Base-by-base conservation (phyloP, 2,113 vertebrate species). In the Saiga tatarica region DNA sequence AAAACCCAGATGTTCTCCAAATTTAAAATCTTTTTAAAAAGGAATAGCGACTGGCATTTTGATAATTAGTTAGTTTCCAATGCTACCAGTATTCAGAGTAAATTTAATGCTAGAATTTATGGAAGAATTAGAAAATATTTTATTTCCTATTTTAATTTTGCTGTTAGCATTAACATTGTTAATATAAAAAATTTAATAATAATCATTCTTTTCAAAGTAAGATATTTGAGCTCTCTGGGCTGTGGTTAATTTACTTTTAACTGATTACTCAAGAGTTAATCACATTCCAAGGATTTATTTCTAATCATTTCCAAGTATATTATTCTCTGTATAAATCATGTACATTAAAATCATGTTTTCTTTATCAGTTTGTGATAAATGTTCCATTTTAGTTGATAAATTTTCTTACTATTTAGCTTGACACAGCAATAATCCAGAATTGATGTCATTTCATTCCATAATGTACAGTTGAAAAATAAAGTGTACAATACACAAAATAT, bases 61-160 rank as follows among this genome's bases (percentile, higher is more conserved):
- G 97, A 42, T 93, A 10, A 42, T 81, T 96, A 78, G 6, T 89
- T 93, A 82, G 13, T 91, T 93, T 97, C 12, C 15, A 81, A 19
- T 42, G 3, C 21, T 74, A 7, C 8, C 23, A 64, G 45, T 21
- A 53, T 50, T 96, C 14, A 96, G 3, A 71, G 47, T 93, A 28
- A 93, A 76, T 71, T 59, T 87, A 62, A 55, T 60, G 3, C 23
- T 87, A 67, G 52, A 2, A 16, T 97, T 23, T 92, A 9, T 86
- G 28, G 11, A 3, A 25, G 2, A 92, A 81, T 33, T 88, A 6
- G 62, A 96, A 95, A 96, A 42, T 76, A 42, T 62, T 55, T 94
- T 94, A 59, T 78, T 93, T 93, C 21, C 28, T 39, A 71, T 93
- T 92, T 97, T 47, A 71, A 59, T 83, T 96, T 93, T 91, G 25